These are phyloP conservation scores for Chrysodeixis includens DNA, from an alignment of 2,888 invertebrate genomes.

Conservation along the genomic window DNA sequence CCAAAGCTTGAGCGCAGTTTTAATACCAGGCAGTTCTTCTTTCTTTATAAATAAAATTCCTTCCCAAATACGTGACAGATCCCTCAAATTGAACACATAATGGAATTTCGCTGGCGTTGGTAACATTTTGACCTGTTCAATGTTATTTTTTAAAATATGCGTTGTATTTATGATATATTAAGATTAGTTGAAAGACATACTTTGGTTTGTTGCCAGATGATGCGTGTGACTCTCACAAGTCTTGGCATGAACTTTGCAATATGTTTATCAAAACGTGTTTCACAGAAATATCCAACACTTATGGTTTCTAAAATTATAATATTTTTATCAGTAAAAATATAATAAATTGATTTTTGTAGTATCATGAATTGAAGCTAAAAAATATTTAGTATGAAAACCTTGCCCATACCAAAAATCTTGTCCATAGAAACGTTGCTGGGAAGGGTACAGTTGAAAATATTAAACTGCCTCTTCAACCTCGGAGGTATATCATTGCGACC, in stretches of 20 bases:
- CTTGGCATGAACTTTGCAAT: slow-evolving; percentile 92
- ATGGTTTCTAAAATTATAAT: slow-evolving; percentile 90
- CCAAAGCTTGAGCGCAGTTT: slow-evolving; percentile 92
- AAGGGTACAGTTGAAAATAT: slow-evolving; percentile 96
- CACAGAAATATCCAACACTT: slow-evolving; percentile 94
- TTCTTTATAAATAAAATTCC: slow-evolving; percentile 94
- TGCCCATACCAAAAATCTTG: slow-evolving; percentile 92
- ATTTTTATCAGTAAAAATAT: slow-evolving; percentile 91
- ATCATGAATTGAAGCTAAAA: not conserved
- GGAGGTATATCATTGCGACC: slow-evolving; percentile 97
- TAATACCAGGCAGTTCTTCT: slow-evolving; percentile 90
- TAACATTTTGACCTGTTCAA: slow-evolving; percentile 92
- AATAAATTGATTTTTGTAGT: too few relatives aligned
- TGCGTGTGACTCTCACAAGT: slow-evolving; percentile 94
- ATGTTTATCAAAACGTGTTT: slow-evolving; percentile 91
- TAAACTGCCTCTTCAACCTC: slow-evolving; percentile 95
- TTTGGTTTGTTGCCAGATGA: slow-evolving; percentile 96
- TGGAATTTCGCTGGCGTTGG: slow-evolving; percentile 98
- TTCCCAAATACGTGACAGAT: slow-evolving; percentile 97
- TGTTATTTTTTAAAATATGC: too few relatives aligned
- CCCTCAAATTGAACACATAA: slow-evolving; percentile 96
- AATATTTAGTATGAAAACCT: not conserved
- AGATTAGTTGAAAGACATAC: too few relatives aligned
- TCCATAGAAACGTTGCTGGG: slow-evolving; percentile 96
- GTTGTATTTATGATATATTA: too few relatives aligned